Conservation (phyloP, 2,888 invertebrate species). For the Iselma pallidipennis region DNA sequence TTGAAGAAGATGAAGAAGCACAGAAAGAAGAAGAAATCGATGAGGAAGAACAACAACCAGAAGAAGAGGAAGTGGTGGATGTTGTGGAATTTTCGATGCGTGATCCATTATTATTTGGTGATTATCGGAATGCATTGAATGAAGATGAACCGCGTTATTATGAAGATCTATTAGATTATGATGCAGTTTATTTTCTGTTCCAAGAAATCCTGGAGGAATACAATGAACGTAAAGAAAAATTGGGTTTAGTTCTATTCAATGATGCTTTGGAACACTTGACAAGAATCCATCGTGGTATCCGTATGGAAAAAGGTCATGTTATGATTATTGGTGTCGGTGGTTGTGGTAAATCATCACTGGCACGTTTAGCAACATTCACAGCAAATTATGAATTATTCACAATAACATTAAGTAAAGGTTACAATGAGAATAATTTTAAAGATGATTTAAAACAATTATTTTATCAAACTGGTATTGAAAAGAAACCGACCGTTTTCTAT, state of each 20-base stretch:
- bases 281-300: slow-evolving; percentile 79
- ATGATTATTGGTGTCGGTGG: slow-evolving; percentile 89
- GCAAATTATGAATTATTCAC: slow-evolving; percentile 83
- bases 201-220: slow-evolving; percentile 89
- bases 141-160: slow-evolving; percentile 80
- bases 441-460: slow-evolving; percentile 86
- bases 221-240: slow-evolving; percentile 71
- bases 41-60: slow-evolving; percentile 48
- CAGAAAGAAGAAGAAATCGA: slow-evolving; percentile 31
- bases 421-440: slow-evolving; percentile 79
- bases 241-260: slow-evolving; percentile 86
- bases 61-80: slow-evolving; percentile 55
- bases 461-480: slow-evolving; percentile 75
- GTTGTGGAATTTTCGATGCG: slow-evolving; percentile 71
- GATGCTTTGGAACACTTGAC: slow-evolving; percentile 91
- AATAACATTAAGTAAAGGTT: slow-evolving; percentile 82
- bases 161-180: slow-evolving; percentile 88
- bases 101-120: slow-evolving; percentile 86
- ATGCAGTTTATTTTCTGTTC: slow-evolving; percentile 84
- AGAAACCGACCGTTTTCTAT: slow-evolving; percentile 78
- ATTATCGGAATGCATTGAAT: slow-evolving; percentile 82
- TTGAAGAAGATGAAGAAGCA: slow-evolving; percentile 22
- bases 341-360: slow-evolving; percentile 83
- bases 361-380: slow-evolving; percentile 79
- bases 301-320: slow-evolving; percentile 83